Conservation (phyloP, 2,797 vertebrate species). For the Menidia menidia region DNA sequence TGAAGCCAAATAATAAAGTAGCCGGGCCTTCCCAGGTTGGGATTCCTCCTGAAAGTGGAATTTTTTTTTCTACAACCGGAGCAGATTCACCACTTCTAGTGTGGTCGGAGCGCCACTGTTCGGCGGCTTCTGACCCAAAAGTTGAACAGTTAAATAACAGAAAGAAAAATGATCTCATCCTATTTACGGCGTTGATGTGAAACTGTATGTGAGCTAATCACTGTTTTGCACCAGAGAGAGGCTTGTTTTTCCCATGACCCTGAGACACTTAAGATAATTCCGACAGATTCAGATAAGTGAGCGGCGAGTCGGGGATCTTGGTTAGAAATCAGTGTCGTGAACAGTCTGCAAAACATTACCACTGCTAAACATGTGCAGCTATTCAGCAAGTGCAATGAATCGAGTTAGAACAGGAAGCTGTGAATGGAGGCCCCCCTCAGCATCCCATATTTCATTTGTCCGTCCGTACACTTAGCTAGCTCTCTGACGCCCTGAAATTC, state of each 20-base stretch:
- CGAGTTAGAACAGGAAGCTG: not conserved
- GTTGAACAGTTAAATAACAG: not conserved
- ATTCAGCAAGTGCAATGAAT: not conserved
- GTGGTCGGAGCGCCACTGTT: too few species aligned
- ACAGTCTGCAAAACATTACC: not conserved
- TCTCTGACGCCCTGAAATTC: too few species aligned
- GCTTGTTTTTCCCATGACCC: too few species aligned
- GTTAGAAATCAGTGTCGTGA: too few species aligned
- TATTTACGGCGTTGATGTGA: not conserved
- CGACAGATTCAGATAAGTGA: too few species aligned
- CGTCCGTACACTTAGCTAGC: too few species aligned
- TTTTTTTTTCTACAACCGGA: not conserved
- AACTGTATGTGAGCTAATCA: not conserved
- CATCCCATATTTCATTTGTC: not conserved
- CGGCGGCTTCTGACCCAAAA: not conserved
- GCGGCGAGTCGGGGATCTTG: too few species aligned
- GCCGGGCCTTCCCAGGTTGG: not conserved
- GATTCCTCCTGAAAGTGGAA: not conserved
- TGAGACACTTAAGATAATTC: too few species aligned
- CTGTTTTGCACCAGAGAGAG: not conserved
- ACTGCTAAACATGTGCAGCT: not conserved
- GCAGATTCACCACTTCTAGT: not conserved
- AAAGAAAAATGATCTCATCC: not conserved
- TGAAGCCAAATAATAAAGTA: not conserved
- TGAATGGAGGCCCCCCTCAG: not conserved